phyloP scores from a whole-genome alignment of 2,888 invertebrate genomes.

The Melanophora roralis region DNA sequence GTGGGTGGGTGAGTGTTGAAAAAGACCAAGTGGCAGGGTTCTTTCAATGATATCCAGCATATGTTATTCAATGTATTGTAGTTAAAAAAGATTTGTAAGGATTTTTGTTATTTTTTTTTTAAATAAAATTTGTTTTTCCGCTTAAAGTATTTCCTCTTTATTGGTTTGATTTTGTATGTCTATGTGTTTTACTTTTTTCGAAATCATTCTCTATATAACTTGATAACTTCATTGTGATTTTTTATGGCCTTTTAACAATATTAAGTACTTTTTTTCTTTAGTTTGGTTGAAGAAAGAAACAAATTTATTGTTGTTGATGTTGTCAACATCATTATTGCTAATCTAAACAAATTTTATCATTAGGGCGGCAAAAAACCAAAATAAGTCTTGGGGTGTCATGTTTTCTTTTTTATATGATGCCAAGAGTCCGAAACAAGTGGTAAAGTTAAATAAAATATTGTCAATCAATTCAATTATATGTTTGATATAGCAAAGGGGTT shows the following conservation, averaged over 20 bases:
- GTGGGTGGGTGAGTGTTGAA: slow-evolving; percentile 20
- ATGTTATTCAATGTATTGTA: slow-evolving; percentile 31
- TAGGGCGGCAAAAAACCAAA: slow-evolving; percentile 64
- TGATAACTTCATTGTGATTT: slow-evolving; percentile 67
- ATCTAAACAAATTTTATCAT: slow-evolving; percentile 74
- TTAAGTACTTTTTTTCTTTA: slow-evolving; percentile 58
- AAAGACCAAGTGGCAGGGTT: neutral
- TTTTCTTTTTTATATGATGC: slow-evolving; percentile 14
- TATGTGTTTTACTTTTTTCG: neutral
- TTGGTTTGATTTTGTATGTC: slow-evolving; percentile 53
- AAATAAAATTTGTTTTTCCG: slow-evolving; percentile 75
- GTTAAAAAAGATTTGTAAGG: slow-evolving; percentile 46
- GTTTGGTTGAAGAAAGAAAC: neutral
- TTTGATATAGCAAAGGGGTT: slow-evolving; percentile 7
- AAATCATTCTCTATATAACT: slow-evolving; percentile 23
- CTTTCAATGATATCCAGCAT: neutral
- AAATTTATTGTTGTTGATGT: slow-evolving; percentile 48
- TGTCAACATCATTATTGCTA: slow-evolving; percentile 70
- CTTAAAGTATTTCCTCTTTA: slow-evolving; percentile 75
- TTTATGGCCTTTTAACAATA: slow-evolving; percentile 68
- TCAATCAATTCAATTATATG: slow-evolving; percentile 75
- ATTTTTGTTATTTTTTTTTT: slow-evolving; percentile 42
- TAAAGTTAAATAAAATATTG: slow-evolving; percentile 71
- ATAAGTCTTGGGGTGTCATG: slow-evolving; percentile 1
- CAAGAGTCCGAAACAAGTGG: slow-evolving; percentile 48